Evolutionary conservation across 1,140 invertebrate genomes (phyloP), one percentile per base, ranked within the genome.

Genomic region (Euura saliciscinereae): DNA sequence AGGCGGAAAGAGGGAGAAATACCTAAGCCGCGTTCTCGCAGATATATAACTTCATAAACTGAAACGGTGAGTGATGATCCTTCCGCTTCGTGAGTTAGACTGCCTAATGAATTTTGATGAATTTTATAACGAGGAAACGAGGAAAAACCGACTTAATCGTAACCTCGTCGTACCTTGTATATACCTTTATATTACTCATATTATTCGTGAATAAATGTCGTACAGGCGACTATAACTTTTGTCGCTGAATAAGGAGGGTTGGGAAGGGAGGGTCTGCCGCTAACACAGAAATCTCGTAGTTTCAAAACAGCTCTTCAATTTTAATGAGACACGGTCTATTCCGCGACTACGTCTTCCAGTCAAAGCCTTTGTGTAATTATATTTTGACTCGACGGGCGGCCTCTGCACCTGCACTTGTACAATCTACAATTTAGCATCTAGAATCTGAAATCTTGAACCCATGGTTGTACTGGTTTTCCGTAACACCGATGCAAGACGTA

Each of bases 301-400:
- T 85, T 82, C 82, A 83, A 84, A 86, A 86, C 84, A 85, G 80
- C 83, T 83, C 85, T 87, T 84, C 84, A 87, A 87, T 87, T 87
- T 87, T 87, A 87, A 87, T 87, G 85, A 87, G 84, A 80, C 80
- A 81, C 83, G 51, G 81, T 84, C 84, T 85, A 86, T 86, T 85
- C 78, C 76, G 78, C 80, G 79, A 83, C 83, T 83, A 82, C 84
- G 82, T 86, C 81, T 81, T 82, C 81, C 79, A 80, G 81, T 85
- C 83, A 84, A 76, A 71, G 81, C 80, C 85, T 86, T 86, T 85
- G 85, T 86, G 84, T 86, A 86, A 87, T 87, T 86, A 86, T 86
- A 87, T 87, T 87, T 86, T 86, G 85, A 87, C 86, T 86, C 78
- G 81, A 83, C 80, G 79, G 75, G 77, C 67, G 76, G 28, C 44